Conservation (phyloP, 2,113 vertebrate species). For the Toxotes jaculatrix region DNA sequence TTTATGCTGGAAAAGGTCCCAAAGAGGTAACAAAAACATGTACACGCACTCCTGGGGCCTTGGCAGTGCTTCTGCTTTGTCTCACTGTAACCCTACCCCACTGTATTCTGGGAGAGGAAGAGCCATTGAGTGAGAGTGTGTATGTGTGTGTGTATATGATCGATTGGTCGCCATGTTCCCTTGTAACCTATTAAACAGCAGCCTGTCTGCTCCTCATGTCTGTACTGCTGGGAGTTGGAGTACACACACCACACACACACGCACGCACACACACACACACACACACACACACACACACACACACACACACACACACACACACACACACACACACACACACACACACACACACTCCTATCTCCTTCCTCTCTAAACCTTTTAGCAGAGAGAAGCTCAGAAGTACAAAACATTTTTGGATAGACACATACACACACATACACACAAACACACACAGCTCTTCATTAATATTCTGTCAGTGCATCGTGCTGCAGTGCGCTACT, state of each 20-base stretch:
- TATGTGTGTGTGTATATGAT: constrained; percentile 40
- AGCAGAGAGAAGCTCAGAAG: constrained; percentile 12
- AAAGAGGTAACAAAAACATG: neutral
- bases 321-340: neutral
- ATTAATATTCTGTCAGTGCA: constrained; percentile 67
- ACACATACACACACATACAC: constrained; percentile 16
- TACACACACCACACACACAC: neutral
- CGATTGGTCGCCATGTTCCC: constrained; percentile 70
- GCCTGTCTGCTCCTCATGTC: constrained; percentile 42
- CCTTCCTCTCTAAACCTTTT: constrained; percentile 28
- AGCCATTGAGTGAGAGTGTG: neutral
- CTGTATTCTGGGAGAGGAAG: constrained; percentile 53
- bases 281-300: neutral
- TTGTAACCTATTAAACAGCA: constrained; percentile 72
- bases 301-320: neutral
- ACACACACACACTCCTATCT: neutral
- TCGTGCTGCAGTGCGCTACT: constrained; percentile 58
- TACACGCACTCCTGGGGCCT: neutral
- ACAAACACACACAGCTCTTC: constrained; percentile 22
- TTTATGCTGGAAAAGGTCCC: too few species aligned
- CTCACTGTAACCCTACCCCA: constrained; percentile 64
- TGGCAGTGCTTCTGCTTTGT: constrained; percentile 4
- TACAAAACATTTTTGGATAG: neutral
- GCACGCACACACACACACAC: neutral
- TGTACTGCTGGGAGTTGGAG: constrained; percentile 22